Conservation (phyloP, 2,888 invertebrate genomes). For the Habroteleia sp. region DNA sequence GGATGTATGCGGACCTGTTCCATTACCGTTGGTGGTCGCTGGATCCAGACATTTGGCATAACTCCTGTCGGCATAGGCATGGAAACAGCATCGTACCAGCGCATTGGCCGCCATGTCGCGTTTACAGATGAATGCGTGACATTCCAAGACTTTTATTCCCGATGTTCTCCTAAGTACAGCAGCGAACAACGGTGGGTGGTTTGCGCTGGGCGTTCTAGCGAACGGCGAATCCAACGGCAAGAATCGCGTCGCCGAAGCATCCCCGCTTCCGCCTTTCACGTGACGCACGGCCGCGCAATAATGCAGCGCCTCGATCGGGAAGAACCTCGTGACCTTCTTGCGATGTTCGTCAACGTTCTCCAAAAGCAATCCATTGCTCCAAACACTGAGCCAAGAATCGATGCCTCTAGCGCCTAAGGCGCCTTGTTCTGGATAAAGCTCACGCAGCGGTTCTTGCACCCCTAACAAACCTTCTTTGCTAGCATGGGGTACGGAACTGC, state of each 20-base stretch:
- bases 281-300: constrained; percentile 97
- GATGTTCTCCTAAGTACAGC: constrained; percentile 97
- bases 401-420: constrained; percentile 93
- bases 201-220: constrained; percentile 93
- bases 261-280: constrained; percentile 83
- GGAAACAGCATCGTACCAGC: constrained; percentile 97
- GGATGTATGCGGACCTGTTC: constrained; percentile 65
- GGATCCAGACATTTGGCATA: constrained; percentile 87
- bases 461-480: constrained; percentile 98
- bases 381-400: constrained; percentile 97
- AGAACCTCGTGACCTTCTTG: constrained; percentile 96
- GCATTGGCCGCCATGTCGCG: constrained; percentile 98
- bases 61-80: constrained; percentile 97
- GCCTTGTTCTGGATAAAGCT: constrained; percentile 97
- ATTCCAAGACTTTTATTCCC: constrained; percentile 98
- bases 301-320: constrained; percentile 96
- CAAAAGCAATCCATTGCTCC: constrained; percentile 96
- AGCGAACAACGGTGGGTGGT: constrained; percentile 98
- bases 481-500: constrained; percentile 97
- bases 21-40: constrained; percentile 69
- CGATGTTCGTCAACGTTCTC: constrained; percentile 98
- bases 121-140: constrained; percentile 99
- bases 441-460: constrained; percentile 97
- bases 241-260: constrained; percentile 90
- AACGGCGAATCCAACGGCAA: constrained; percentile 97